Evolutionary conservation across 2,888 invertebrate species (phyloP), one percentile per base, ranked within the genome.

Genomic region (Thymelicus acteon): DNA sequence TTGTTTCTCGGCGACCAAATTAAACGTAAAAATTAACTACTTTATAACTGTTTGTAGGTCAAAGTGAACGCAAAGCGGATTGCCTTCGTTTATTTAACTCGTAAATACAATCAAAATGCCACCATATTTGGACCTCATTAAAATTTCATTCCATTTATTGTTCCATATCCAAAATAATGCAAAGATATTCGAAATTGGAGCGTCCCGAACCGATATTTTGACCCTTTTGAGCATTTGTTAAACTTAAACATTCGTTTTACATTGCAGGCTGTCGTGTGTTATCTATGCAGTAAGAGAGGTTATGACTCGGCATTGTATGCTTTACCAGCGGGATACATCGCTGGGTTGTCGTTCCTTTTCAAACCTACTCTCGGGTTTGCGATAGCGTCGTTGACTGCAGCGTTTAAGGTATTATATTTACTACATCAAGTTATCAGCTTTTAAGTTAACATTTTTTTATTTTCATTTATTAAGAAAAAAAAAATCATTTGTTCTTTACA

Each of bases 271-370:
- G 89, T 94, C 48, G 84, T 92, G 65, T 95, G 95, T 77, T 89
- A 85, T 73, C 78, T 94, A 75, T 90, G 92, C 74, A 90, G 86
- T 82, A 91, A 87, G 72, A 80, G 81, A 62, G 91, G 91, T 0
- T 79, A 78, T 54, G 92, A 94, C 76, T 90, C 90, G 0, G 90
- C 92, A 37, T 75, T 87, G 74, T 92, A 93, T 71, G 93, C 95
- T 0, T 78, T 95, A 24, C 91, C 95, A 0, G 94, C 95, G 0
- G 95, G 95, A 5, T 92, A 92, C 73, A 76, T 94, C 31, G 93
- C 95, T 0, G 95, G 95, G n/a, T 68, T 93, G 13, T 91, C 95
- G 4, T 94, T 94, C 76, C 70, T 90, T 5, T 93, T 95, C 75
- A 94, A 88, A 68, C 95, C 95, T 0, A 93, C 86, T 66, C 78